Evolutionary conservation across 2,888 invertebrate genomes (phyloP).

Genomic region (Syrphus vitripennis): DNA sequence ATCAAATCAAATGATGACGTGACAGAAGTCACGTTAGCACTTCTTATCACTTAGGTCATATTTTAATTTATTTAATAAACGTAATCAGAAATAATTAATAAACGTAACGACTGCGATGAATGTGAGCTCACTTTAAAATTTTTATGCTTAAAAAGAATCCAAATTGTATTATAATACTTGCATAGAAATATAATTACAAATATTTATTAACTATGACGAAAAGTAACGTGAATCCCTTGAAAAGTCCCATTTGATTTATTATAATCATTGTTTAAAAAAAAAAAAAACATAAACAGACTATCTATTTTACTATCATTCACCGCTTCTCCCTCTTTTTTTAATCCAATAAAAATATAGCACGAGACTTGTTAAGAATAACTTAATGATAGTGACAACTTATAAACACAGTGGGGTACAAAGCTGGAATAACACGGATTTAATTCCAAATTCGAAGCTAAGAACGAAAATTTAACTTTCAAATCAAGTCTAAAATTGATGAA

Average conservation of each 20-base stretch:
- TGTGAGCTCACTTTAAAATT: neutral
- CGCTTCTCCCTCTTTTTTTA: neutral
- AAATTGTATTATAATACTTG: no score
- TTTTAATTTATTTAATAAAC: neutral
- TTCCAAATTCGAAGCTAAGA: neutral
- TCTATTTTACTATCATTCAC: neutral
- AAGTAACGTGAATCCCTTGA: slow-evolving; percentile 28
- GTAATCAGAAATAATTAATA: neutral
- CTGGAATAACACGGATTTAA: neutral
- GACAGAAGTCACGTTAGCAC: neutral
- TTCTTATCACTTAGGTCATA: neutral
- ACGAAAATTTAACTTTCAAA: no score
- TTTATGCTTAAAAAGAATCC: neutral
- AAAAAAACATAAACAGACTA: neutral
- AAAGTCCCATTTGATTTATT: slow-evolving; percentile 18
- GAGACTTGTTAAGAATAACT: neutral
- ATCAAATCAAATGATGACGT: neutral
- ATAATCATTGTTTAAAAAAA: neutral
- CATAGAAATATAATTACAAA: neutral
- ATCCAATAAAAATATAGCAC: neutral
- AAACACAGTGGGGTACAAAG: neutral
- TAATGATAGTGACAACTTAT: no score
- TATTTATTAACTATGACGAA: slow-evolving; percentile 6
- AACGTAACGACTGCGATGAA: neutral
- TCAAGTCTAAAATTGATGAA: no score